Evolutionary conservation across 2,888 invertebrate species (phyloP).

Genomic region (Cheilosia pagana): DNA sequence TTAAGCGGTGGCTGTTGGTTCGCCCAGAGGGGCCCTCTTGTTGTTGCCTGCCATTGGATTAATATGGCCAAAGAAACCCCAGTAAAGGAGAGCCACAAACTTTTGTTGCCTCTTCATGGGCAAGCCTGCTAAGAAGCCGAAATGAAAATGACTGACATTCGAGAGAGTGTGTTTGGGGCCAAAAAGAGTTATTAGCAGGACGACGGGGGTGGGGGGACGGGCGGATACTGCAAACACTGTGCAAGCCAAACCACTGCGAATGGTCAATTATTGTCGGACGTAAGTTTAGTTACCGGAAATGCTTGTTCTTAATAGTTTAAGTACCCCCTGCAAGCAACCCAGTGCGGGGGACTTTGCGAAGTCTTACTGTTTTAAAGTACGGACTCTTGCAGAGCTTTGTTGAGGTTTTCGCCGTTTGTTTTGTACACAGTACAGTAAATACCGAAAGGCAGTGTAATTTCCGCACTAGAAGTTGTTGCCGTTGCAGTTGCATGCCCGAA

Average conservation of each 20-base stretch:
- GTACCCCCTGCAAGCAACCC: slow-evolving; percentile 42
- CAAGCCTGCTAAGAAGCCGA: slow-evolving; percentile 47
- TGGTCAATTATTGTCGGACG: slow-evolving; percentile 71
- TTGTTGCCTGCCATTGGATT: slow-evolving; percentile 43
- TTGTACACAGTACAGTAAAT: background rate
- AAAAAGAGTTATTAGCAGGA: slow-evolving; percentile 41
- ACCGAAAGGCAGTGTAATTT: background rate
- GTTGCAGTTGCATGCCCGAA: too few relatives aligned
- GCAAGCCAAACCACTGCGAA: slow-evolving; percentile 65
- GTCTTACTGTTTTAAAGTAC: too few relatives aligned
- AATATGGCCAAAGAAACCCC: slow-evolving; percentile 50
- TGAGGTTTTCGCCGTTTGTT: background rate
- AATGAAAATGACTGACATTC: slow-evolving; percentile 43
- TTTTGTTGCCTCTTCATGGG: slow-evolving; percentile 31
- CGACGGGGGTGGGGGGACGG: background rate
- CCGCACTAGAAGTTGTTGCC: too few relatives aligned
- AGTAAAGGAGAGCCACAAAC: slow-evolving; percentile 39
- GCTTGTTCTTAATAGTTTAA: slow-evolving; percentile 69
- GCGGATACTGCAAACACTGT: slow-evolving; percentile 30
- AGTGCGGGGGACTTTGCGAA: background rate
- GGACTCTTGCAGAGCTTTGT: background rate
- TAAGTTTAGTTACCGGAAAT: slow-evolving; percentile 68
- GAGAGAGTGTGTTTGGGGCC: slow-evolving; percentile 23
- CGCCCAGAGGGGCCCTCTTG: slow-evolving; percentile 21
- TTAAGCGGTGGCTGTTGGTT: slow-evolving; percentile 8